Evolutionary conservation across 2,113 vertebrate species (phyloP).

Genomic region (Zingel zingel): DNA sequence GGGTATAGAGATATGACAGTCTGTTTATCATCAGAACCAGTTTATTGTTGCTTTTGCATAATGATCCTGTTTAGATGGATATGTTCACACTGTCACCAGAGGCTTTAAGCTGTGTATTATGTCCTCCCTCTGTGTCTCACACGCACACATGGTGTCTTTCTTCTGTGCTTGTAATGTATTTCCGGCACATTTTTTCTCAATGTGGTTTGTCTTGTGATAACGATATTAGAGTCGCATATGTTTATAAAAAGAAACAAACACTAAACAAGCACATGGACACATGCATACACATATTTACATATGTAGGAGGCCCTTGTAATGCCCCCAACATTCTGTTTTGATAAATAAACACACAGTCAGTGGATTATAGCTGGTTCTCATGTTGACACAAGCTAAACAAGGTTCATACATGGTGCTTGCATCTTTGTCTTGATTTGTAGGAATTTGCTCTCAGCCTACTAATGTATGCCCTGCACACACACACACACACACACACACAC

Average conservation of each 20-base stretch:
- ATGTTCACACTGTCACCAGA: conserved; percentile 58
- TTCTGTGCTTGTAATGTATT: conserved; percentile 4
- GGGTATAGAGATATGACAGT: conserved; percentile 75
- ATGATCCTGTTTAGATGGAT: conserved; percentile 74
- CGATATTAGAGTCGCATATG: not conserved
- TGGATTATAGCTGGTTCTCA: conserved; percentile 3
- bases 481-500: conserved; percentile 15
- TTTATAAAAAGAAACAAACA: not conserved
- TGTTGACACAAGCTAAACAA: conserved; percentile 40
- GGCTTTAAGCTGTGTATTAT: conserved; percentile 53
- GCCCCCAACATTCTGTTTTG: conserved; percentile 6
- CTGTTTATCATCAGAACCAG: conserved; percentile 76
- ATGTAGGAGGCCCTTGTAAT: conserved; percentile 13
- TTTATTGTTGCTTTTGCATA: conserved; percentile 80
- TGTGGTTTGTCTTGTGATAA: conserved; percentile 24
- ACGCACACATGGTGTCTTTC: conserved; percentile 20
- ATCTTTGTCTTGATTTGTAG: conserved; percentile 34
- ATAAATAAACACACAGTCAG: conserved; percentile 19
- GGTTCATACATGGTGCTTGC: not conserved
- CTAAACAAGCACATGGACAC: not conserved
- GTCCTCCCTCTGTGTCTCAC: conserved; percentile 37
- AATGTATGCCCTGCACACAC: conserved; percentile 24
- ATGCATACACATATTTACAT: conserved; percentile 29
- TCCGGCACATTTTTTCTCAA: conserved; percentile 11
- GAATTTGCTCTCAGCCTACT: conserved; percentile 16